phyloP scores from a whole-genome alignment of 2,888 invertebrate species.

The Microplitis deprimator region DNA sequence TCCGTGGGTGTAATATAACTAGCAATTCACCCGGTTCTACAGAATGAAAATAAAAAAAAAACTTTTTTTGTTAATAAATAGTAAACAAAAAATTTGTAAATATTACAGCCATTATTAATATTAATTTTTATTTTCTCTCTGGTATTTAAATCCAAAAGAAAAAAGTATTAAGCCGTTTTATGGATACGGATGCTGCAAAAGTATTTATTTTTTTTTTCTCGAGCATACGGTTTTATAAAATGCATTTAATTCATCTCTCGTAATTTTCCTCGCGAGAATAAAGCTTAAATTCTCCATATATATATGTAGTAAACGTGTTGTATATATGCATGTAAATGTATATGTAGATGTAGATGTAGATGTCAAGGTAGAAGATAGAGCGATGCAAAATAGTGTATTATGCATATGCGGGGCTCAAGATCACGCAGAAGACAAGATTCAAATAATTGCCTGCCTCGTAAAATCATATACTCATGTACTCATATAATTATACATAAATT shows the following conservation, averaged over 20 bases:
- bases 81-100: neutral
- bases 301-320: neutral
- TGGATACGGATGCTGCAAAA: neutral
- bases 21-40: too few relatives aligned
- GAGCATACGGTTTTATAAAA: neutral
- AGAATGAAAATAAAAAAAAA: neutral
- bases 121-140: neutral
- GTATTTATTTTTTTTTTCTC: neutral
- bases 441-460: slow-evolving; percentile 11
- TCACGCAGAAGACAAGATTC: slow-evolving; percentile 8
- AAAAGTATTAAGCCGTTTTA: neutral
- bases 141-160: slow-evolving; percentile 1
- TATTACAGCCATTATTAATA: slow-evolving; percentile 5
- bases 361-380: slow-evolving; percentile 3
- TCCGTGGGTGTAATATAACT: neutral
- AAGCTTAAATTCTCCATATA: neutral
- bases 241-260: slow-evolving; percentile 16
- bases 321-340: neutral
- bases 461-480: neutral
- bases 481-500: neutral
- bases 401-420: neutral
- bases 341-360: neutral
- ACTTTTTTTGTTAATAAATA: neutral
- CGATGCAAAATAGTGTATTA: slow-evolving; percentile 5
- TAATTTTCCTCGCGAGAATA: slow-evolving; percentile 7